Evolutionary conservation across 1,140 invertebrate genomes (phyloP).

Genomic region (Onthophagus taurus): DNA sequence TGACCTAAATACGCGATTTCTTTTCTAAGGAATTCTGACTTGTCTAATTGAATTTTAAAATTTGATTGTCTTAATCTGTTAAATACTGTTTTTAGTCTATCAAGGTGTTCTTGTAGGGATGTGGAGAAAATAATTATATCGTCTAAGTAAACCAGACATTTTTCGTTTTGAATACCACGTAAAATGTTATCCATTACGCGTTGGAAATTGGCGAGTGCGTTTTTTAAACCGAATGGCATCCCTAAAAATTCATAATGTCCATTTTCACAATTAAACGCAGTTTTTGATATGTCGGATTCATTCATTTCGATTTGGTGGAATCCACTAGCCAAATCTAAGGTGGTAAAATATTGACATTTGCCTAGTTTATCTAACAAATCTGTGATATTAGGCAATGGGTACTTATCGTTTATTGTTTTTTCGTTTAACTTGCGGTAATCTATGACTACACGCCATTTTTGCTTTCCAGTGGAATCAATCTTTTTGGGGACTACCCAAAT

Average conservation of each 20-base stretch:
- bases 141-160: conserved; percentile 33
- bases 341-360: conserved; percentile 36
- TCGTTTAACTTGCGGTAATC: conserved; percentile 28
- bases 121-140: conserved; percentile 37
- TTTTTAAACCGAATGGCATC: conserved; percentile 18
- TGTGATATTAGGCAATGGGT: conserved; percentile 45
- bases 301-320: conserved; percentile 9
- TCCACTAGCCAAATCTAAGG: conserved; percentile 35
- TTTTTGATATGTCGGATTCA: not conserved
- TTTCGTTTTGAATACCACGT: conserved; percentile 13
- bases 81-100: conserved; percentile 23
- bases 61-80: conserved; percentile 15
- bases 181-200: conserved; percentile 15
- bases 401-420: conserved; percentile 30
- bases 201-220: conserved; percentile 13
- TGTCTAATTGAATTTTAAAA: conserved; percentile 22
- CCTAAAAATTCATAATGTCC: conserved; percentile 5
- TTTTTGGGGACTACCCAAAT: conserved; percentile 32
- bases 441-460: conserved; percentile 28
- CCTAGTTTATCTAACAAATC: too few species aligned
- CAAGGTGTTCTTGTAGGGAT: conserved; percentile 32
- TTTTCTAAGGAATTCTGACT: conserved; percentile 15
- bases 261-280: not conserved
- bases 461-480: conserved; percentile 24
- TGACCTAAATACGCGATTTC: conserved; percentile 18